Conservation (phyloP, 2,888 invertebrate species). For the Amaurobius ferox region DNA sequence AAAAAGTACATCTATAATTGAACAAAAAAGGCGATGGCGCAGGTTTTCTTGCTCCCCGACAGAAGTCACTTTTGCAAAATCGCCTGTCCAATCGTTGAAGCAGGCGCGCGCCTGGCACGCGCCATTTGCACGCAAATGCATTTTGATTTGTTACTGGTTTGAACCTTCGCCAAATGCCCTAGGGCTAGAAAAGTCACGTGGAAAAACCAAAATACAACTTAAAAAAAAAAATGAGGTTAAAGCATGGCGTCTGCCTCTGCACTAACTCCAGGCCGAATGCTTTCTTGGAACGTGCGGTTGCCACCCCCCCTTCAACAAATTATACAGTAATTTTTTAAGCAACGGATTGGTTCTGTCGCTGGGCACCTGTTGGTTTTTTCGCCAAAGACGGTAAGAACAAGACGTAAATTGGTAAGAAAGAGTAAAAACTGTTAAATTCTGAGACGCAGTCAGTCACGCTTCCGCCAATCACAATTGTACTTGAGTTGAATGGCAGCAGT, state of each 20-base stretch:
- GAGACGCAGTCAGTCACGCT: not conserved
- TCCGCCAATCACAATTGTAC: not conserved
- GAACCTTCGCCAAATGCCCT: slow-evolving; percentile 1
- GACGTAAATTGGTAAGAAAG: not conserved
- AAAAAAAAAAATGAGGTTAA: not conserved
- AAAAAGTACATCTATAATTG: too few relatives aligned
- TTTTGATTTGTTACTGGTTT: not conserved
- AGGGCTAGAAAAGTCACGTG: not conserved
- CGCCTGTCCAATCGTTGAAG: not conserved
- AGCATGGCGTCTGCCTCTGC: not conserved
- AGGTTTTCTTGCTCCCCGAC: not conserved
- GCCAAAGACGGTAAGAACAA: not conserved
- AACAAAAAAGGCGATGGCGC: too few relatives aligned
- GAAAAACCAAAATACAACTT: not conserved
- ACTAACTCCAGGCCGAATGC: not conserved
- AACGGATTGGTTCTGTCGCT: slow-evolving; percentile 25
- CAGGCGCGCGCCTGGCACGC: slow-evolving; percentile 34
- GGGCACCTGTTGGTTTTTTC: slow-evolving; percentile 45
- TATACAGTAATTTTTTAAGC: slow-evolving; percentile 12
- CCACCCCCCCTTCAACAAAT: not conserved
- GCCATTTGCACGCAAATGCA: not conserved
- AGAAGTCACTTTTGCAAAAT: not conserved
- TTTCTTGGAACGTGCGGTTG: not conserved
- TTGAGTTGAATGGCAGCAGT: not conserved
- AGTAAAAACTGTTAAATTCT: not conserved